Evolutionary conservation across 2,888 invertebrate species (phyloP).

Genomic region (Oscheius myriophilus): DNA sequence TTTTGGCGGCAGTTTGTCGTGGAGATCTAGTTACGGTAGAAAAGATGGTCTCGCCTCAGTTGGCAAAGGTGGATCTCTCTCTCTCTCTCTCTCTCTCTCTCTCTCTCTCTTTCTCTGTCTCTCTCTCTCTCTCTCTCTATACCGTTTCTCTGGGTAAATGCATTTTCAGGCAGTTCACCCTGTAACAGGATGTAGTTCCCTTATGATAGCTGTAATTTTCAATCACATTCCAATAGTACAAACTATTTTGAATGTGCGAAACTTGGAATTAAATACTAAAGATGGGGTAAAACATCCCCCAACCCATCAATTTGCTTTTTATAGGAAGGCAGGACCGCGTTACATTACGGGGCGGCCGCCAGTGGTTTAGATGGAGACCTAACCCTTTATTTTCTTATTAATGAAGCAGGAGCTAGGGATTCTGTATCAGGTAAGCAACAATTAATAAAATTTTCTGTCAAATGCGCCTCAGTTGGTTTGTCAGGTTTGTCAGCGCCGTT

Average conservation of each 20-base stretch:
- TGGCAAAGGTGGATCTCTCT: constrained; percentile 32
- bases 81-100: not conserved
- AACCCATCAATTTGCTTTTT: constrained; percentile 20
- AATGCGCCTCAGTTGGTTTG: constrained; percentile 10
- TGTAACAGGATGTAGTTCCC: constrained; percentile 54
- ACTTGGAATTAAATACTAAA: constrained; percentile 9
- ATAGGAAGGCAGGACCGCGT: constrained; percentile 58
- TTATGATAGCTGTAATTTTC: constrained; percentile 61
- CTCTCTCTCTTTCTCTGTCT: not conserved
- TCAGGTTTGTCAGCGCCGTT: not conserved
- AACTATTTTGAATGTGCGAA: constrained; percentile 6
- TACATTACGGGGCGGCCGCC: constrained; percentile 62
- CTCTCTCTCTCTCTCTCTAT: not conserved
- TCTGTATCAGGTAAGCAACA: constrained; percentile 25
- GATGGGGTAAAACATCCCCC: constrained; percentile 1
- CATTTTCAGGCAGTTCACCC: constrained; percentile 55
- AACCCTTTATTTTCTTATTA: constrained; percentile 38
- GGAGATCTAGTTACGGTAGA: constrained; percentile 39
- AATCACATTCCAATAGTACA: constrained; percentile 35
- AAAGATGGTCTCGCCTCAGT: constrained; percentile 40
- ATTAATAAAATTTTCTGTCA: not conserved
- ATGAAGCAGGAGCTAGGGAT: constrained; percentile 44
- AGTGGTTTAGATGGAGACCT: constrained; percentile 41
- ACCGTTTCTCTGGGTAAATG: too few relatives aligned
- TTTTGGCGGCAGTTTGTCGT: constrained; percentile 43